Conservation (phyloP, 1,140 invertebrate genomes). For the Teleogryllus occipitalis region DNA sequence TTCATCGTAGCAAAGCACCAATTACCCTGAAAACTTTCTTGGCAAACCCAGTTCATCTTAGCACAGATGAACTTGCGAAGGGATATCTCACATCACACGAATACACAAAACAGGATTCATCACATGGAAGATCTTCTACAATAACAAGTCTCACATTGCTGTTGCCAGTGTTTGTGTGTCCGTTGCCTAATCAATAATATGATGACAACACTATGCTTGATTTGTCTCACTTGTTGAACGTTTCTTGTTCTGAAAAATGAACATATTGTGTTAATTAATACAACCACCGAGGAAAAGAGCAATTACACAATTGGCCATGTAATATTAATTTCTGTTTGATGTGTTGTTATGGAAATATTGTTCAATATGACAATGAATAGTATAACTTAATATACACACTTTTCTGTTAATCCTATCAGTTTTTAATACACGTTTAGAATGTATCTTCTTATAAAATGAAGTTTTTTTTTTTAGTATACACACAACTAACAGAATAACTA, state of each 20-base stretch:
- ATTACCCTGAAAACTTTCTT: neutral
- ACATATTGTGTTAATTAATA: slow-evolving; percentile 17
- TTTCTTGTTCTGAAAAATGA: slow-evolving; percentile 35
- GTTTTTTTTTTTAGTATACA: too few relatives aligned
- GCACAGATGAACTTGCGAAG: neutral
- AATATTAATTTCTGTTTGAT: too few relatives aligned
- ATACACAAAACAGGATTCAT: slow-evolving; percentile 3
- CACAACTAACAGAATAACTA: too few relatives aligned
- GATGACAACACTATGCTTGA: slow-evolving; percentile 30
- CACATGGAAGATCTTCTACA: neutral
- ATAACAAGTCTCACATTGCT: slow-evolving; percentile 7
- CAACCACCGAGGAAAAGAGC: too few relatives aligned
- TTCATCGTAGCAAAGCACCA: neutral
- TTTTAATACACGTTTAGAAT: too few relatives aligned
- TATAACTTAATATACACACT: too few relatives aligned
- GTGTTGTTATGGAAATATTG: too few relatives aligned
- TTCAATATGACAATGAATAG: too few relatives aligned
- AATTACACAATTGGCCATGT: too few relatives aligned
- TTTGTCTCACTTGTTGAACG: slow-evolving; percentile 32
- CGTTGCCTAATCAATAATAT: slow-evolving; percentile 22
- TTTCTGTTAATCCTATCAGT: too few relatives aligned
- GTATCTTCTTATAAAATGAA: too few relatives aligned
- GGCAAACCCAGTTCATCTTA: neutral
- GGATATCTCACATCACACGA: neutral
- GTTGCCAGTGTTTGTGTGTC: slow-evolving; percentile 30